Conservation (phyloP, 2,888 invertebrate genomes). For the Trachelus stipa region DNA sequence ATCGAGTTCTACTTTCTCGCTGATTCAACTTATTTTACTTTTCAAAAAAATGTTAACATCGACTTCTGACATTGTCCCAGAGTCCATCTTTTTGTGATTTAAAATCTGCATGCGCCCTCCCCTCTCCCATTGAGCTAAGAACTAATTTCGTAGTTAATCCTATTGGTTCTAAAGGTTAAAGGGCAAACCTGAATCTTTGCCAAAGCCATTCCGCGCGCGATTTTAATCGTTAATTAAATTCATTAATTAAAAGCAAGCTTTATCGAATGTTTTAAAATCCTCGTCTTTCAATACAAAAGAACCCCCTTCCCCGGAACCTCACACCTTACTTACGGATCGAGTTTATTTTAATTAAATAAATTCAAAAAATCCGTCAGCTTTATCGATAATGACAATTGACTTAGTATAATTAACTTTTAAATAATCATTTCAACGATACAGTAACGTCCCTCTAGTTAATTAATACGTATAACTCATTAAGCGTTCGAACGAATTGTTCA, state of each 20-base stretch:
- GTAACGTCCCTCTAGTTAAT: constrained; percentile 2
- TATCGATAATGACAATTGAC: neutral
- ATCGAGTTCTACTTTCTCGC: neutral
- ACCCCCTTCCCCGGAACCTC: neutral
- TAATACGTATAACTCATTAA: constrained; percentile 4
- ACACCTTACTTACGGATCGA: neutral
- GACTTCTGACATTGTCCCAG: neutral
- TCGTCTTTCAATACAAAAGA: neutral
- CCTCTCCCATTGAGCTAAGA: neutral
- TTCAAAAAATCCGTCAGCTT: neutral
- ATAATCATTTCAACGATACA: neutral
- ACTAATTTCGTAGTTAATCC: neutral
- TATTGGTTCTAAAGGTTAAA: neutral
- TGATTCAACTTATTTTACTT: neutral
- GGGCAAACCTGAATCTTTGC: neutral
- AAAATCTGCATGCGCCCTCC: neutral
- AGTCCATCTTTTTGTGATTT: neutral
- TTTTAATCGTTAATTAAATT: neutral
- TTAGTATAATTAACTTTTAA: neutral
- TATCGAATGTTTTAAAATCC: neutral
- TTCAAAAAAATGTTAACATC: neutral
- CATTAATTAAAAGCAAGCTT: neutral
- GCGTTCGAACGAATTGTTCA: constrained; percentile 20
- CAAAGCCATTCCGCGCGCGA: neutral
- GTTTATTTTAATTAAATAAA: neutral